A percentile compares a stretch with the other conserved stretches of the same genome.
Conservation (phyloP, 2,113 vertebrate species). For the Antechinus stuartii region DNA sequence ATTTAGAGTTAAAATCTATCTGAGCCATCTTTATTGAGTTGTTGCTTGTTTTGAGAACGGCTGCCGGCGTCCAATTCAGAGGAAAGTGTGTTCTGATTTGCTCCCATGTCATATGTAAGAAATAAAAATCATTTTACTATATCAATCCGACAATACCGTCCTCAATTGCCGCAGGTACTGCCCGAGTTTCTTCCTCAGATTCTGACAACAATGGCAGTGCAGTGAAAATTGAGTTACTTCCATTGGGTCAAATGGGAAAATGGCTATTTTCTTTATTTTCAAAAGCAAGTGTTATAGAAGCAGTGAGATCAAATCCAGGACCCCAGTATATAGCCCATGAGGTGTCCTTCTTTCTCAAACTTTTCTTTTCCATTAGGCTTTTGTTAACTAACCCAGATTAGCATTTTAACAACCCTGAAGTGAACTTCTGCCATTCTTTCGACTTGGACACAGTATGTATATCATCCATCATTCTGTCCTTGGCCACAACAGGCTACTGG, state of each 20-base stretch:
- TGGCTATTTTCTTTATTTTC: constrained; percentile 59
- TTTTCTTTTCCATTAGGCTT: constrained; percentile 80
- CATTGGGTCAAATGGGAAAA: constrained; percentile 64
- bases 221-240: constrained; percentile 64
- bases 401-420: constrained; percentile 91
- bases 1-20: constrained; percentile 77
- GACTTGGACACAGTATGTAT: constrained; percentile 85
- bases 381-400: constrained; percentile 88
- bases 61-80: constrained; percentile 77
- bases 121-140: constrained; percentile 62
- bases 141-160: constrained; percentile 53
- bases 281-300: constrained; percentile 70
- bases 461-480: constrained; percentile 90
- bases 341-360: constrained; percentile 78
- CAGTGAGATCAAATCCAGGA: constrained; percentile 68
- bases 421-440: constrained; percentile 88
- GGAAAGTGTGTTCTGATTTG: constrained; percentile 74
- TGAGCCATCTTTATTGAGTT: constrained; percentile 80
- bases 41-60: constrained; percentile 78
- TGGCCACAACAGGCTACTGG: constrained; percentile 89
- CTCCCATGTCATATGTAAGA: constrained; percentile 77
- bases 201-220: constrained; percentile 45
- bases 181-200: background rate
- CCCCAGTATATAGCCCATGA: constrained; percentile 66
- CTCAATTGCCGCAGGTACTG: constrained; percentile 41